These are phyloP conservation scores for Ochotona curzoniae DNA, from an alignment of 2,113 vertebrate species.

Conservation along the genomic window DNA sequence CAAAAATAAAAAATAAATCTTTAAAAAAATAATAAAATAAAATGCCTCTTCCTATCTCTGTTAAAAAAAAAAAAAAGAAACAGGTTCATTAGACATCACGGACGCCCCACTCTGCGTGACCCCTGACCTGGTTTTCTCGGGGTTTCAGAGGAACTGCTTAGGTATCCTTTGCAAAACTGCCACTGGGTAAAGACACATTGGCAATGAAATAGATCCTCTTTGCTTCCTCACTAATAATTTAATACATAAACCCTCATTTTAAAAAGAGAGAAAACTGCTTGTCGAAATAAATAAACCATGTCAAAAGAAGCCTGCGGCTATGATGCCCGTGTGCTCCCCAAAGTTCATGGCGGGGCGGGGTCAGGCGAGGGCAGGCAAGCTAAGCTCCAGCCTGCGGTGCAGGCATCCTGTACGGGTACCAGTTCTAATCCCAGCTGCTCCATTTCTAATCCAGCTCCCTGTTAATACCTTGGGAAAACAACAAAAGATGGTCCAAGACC, in stretches of 20 bases:
- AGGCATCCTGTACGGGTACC: too few relatives aligned
- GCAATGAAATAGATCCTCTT: not conserved
- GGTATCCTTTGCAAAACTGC: not conserved
- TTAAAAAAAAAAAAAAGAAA: too few relatives aligned
- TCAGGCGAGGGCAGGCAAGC: too few relatives aligned
- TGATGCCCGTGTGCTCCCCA: not conserved
- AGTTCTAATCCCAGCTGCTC: too few relatives aligned
- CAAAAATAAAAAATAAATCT: too few relatives aligned
- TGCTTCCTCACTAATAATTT: not conserved
- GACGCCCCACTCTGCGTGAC: not conserved
- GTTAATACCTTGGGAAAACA: too few relatives aligned
- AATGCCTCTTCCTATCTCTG: too few relatives aligned
- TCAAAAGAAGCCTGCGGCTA: not conserved
- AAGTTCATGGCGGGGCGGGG: not conserved
- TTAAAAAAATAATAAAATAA: too few relatives aligned
- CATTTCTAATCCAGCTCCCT: too few relatives aligned
- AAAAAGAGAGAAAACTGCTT: not conserved
- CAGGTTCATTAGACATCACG: too few relatives aligned
- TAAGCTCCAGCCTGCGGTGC: too few relatives aligned
- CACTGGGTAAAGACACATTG: not conserved
- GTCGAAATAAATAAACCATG: not conserved
- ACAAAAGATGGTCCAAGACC: too few relatives aligned
- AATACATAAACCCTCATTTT: not conserved
- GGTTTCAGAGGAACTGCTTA: constrained; percentile 14
- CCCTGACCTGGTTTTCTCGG: not conserved